A percentile compares a stretch with the other conserved stretches of the same genome.
Conservation (phyloP, 2,113 vertebrate species). For the Nothobranchius furzeri region DNA sequence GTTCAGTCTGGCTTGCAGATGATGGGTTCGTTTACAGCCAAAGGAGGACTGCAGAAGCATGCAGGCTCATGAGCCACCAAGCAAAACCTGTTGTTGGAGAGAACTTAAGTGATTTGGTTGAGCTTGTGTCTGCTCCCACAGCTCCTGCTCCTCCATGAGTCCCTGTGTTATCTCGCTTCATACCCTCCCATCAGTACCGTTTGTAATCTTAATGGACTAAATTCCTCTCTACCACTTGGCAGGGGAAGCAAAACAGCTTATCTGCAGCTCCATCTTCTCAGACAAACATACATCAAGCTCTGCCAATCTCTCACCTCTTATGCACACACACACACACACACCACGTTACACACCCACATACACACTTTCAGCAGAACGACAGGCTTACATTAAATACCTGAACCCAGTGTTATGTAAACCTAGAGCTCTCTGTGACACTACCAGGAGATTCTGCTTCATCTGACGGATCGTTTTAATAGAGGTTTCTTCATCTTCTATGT, state of each 20-base stretch:
- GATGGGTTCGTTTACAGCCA: no score
- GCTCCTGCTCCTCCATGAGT: background rate
- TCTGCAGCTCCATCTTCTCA: constrained; percentile 23
- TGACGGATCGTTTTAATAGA: background rate
- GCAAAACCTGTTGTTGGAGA: background rate
- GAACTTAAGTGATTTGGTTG: constrained; percentile 28
- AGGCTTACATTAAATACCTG: constrained; percentile 3
- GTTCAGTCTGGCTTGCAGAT: no score
- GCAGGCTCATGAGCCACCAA: background rate
- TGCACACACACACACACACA: background rate
- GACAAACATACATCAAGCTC: constrained; percentile 17
- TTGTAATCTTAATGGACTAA: constrained; percentile 43
- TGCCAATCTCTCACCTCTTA: constrained; percentile 4
- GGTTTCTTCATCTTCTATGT: background rate
- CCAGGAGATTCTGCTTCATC: constrained; percentile 10
- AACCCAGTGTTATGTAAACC: constrained; percentile 11
- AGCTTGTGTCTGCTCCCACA: constrained; percentile 20
- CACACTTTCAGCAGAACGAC: constrained; percentile 5
- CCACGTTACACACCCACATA: constrained; percentile 11
- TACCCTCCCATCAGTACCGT: constrained; percentile 22
- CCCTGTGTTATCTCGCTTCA: constrained; percentile 39
- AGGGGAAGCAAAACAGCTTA: constrained; percentile 21
- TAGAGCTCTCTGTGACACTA: constrained; percentile 6
- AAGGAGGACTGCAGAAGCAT: background rate
- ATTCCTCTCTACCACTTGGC: constrained; percentile 29